Conservation (phyloP, 2,113 vertebrate genomes). For the Fregetta grallaria region DNA sequence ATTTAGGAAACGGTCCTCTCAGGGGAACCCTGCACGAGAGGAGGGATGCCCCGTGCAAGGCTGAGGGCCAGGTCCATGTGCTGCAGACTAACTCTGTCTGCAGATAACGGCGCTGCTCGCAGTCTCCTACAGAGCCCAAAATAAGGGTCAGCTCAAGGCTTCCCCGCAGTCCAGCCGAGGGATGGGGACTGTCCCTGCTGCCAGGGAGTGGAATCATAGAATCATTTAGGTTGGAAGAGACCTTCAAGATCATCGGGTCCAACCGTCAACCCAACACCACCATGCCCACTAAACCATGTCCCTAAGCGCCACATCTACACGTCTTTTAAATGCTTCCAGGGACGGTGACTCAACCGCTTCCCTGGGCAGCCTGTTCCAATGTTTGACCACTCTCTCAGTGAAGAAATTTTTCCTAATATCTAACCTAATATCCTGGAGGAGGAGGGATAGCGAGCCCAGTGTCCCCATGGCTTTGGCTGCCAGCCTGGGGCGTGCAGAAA, state of each 20-base stretch:
- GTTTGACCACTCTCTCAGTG: too few species aligned
- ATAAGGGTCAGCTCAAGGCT: not conserved
- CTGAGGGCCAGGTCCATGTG: accelerated
- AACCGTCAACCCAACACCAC: too few species aligned
- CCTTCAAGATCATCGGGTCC: too few species aligned
- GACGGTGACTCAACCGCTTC: too few species aligned
- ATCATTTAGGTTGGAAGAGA: too few species aligned
- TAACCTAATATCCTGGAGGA: too few species aligned
- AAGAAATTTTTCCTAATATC: too few species aligned
- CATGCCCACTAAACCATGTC: too few species aligned
- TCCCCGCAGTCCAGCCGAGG: not conserved
- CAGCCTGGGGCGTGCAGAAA: not conserved
- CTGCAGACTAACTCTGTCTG: not conserved
- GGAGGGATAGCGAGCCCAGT: not conserved
- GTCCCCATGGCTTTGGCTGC: not conserved
- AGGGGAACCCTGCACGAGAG: too few species aligned
- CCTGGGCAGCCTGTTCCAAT: too few species aligned
- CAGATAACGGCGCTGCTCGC: not conserved
- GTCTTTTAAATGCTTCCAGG: too few species aligned
- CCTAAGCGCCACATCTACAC: too few species aligned
- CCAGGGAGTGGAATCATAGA: not conserved
- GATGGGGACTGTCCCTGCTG: not conserved
- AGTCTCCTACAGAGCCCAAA: not conserved
- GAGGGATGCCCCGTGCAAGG: not conserved
- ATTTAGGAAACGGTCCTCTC: not conserved